phyloP scores from a whole-genome alignment of 2,888 invertebrate genomes.

The Caenorhabditis panamensis region DNA sequence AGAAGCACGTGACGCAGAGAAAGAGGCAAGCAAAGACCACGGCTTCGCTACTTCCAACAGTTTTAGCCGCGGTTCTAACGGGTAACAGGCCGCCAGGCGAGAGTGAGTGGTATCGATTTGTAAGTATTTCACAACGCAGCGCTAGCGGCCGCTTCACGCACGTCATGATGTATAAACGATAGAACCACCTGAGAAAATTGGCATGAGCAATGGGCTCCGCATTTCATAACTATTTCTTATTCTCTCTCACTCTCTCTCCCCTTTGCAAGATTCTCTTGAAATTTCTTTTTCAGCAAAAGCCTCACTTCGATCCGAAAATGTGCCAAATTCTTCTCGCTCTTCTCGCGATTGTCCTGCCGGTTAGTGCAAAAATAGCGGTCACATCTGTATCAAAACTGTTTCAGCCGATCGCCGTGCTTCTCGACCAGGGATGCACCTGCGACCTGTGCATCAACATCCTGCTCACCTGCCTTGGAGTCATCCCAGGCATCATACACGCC shows the following conservation, averaged over 20 bases:
- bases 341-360: constrained; percentile 56
- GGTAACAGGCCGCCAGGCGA: neutral
- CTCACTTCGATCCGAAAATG: constrained; percentile 33
- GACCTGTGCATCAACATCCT: constrained; percentile 57
- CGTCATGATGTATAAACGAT: too few species aligned
- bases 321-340: constrained; percentile 54
- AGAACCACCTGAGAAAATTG: too few species aligned
- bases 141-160: too few species aligned
- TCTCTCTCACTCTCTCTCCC: neutral
- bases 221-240: neutral
- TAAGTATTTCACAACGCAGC: neutral
- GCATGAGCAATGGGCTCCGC: neutral
- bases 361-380: neutral
- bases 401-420: constrained; percentile 64
- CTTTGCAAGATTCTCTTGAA: neutral
- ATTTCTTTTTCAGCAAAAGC: constrained; percentile 26
- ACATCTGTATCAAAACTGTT: constrained; percentile 15
- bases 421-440: constrained; percentile 56
- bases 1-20: constrained; percentile 21
- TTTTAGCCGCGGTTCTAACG: neutral
- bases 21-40: constrained; percentile 20
- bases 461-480: constrained; percentile 40
- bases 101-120: too few species aligned
- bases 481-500: constrained; percentile 63
- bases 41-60: neutral